Evolutionary conservation across 2,888 invertebrate species (phyloP).

Genomic region (Microchrysa polita): DNA sequence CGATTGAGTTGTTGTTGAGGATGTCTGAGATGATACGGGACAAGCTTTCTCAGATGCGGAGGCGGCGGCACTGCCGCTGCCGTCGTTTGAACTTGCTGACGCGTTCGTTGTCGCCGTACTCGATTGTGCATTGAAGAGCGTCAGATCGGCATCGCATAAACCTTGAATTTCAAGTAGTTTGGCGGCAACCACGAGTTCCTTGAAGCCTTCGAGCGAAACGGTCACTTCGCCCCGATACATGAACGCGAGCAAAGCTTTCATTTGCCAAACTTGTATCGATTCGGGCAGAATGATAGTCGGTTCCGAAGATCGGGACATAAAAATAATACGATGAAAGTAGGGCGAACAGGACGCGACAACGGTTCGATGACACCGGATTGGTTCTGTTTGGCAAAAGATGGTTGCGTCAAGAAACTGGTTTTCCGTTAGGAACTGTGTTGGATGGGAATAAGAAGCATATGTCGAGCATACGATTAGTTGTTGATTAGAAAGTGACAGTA

Average conservation of each 20-base stretch:
- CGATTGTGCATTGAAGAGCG: too few relatives aligned
- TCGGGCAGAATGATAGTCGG: conserved; percentile 83
- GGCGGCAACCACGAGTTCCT: conserved; percentile 83
- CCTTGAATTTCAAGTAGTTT: conserved; percentile 86
- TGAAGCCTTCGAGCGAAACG: conserved; percentile 84
- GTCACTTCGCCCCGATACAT: conserved; percentile 93
- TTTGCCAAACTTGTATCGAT: conserved; percentile 85
- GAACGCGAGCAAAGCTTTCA: conserved; percentile 87
- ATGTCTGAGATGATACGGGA: too few relatives aligned
- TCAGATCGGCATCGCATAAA: conserved; percentile 63
- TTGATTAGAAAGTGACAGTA: too few relatives aligned
- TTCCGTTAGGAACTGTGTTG: conserved; percentile 61
- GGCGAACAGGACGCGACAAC: conserved; percentile 87
- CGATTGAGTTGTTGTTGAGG: too few relatives aligned
- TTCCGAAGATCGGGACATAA: conserved; percentile 82
- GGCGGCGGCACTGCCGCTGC: too few relatives aligned
- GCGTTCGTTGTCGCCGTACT: too few relatives aligned
- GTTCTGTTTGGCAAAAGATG: conserved; percentile 85
- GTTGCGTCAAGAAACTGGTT: conserved; percentile 84
- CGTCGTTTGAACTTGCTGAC: too few relatives aligned
- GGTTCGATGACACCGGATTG: conserved; percentile 84
- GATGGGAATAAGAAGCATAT: too few relatives aligned
- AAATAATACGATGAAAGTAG: conserved; percentile 67
- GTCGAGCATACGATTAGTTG: too few relatives aligned
- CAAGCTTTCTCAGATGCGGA: too few relatives aligned